These are phyloP conservation scores for Albula glossodonta DNA, from an alignment of 2,113 vertebrate genomes.

Conservation along the genomic window DNA sequence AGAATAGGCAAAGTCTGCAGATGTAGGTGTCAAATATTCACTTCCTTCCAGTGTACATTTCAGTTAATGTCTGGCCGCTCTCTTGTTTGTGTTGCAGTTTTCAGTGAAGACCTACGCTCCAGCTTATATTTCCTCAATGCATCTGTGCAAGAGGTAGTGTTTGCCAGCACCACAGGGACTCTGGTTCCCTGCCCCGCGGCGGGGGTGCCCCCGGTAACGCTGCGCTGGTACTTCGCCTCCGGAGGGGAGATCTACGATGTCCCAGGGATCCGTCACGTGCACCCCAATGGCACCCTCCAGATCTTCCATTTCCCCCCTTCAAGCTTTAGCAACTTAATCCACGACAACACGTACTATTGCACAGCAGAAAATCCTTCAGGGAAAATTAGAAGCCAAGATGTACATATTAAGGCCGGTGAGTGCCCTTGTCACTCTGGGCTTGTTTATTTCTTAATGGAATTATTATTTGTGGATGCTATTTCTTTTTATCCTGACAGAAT, in stretches of 20 bases:
- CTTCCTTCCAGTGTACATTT: too few relatives aligned
- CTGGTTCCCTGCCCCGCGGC: slow-evolving; percentile 96
- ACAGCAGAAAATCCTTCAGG: slow-evolving; percentile 99
- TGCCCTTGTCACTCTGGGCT: slow-evolving; percentile 19
- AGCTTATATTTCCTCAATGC: slow-evolving; percentile 99
- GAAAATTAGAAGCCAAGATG: slow-evolving; percentile 99
- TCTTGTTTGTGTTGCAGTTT: slow-evolving; percentile 75
- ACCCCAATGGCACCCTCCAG: slow-evolving; percentile 98
- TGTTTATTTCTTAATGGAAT: background rate
- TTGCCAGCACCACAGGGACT: slow-evolving; percentile 98
- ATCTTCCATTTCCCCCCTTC: slow-evolving; percentile 99
- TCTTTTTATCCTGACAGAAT: background rate
- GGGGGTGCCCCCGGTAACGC: slow-evolving; percentile 87
- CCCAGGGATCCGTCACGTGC: slow-evolving; percentile 97
- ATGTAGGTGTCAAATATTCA: too few relatives aligned
- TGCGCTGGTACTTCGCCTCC: slow-evolving; percentile 97
- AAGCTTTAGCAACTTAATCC: slow-evolving; percentile 99
- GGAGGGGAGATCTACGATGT: slow-evolving; percentile 99
- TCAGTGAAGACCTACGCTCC: slow-evolving; percentile 95
- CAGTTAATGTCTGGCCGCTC: background rate
- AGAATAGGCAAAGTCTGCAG: too few relatives aligned
- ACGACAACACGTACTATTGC: slow-evolving; percentile 99
- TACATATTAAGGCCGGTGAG: slow-evolving; percentile 99
- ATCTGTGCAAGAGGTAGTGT: slow-evolving; percentile 99
- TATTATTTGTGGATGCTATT: background rate